A percentile compares a stretch with the other conserved stretches of the same genome.
Evolutionary conservation across 2,888 invertebrate species (phyloP).

Genomic region (Schrankia costaestrigalis): DNA sequence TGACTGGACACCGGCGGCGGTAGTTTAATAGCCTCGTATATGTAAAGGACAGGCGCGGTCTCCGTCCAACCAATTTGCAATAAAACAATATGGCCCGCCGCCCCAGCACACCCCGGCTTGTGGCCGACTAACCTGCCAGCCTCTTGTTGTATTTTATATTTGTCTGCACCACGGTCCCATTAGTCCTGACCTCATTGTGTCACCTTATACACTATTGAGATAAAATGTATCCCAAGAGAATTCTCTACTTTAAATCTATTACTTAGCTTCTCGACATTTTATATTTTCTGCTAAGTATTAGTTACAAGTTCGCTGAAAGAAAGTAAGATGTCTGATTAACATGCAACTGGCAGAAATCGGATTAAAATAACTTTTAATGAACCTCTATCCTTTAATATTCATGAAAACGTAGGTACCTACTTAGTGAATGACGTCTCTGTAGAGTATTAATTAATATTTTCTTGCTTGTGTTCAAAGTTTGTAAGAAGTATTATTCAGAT

Average conservation of each 20-base stretch:
- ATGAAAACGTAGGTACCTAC: conserved; percentile 40
- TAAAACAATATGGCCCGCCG: conserved; percentile 75
- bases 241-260: conserved; percentile 31
- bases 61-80: conserved; percentile 79
- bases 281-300: conserved; percentile 21
- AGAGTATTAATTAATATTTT: conserved; percentile 26
- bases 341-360: conserved; percentile 44
- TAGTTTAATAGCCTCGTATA: conserved; percentile 78
- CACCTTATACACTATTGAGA: conserved; percentile 44
- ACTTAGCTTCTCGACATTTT: conserved; percentile 9
- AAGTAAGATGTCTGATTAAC: conserved; percentile 46
- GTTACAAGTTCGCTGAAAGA: conserved; percentile 25
- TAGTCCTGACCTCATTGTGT: conserved; percentile 56
- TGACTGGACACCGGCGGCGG: conserved; percentile 71
- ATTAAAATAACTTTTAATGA: conserved; percentile 59
- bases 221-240: conserved; percentile 45
- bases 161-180: conserved; percentile 52
- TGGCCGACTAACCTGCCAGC: conserved; percentile 42
- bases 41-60: conserved; percentile 77
- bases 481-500: no score
- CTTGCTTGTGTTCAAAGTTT: no score
- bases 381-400: conserved; percentile 51
- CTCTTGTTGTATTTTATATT: conserved; percentile 54
- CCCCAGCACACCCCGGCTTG: conserved; percentile 53
- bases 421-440: conserved; percentile 37